Conservation (phyloP, 2,888 invertebrate genomes). For the Laspeyria flexula region DNA sequence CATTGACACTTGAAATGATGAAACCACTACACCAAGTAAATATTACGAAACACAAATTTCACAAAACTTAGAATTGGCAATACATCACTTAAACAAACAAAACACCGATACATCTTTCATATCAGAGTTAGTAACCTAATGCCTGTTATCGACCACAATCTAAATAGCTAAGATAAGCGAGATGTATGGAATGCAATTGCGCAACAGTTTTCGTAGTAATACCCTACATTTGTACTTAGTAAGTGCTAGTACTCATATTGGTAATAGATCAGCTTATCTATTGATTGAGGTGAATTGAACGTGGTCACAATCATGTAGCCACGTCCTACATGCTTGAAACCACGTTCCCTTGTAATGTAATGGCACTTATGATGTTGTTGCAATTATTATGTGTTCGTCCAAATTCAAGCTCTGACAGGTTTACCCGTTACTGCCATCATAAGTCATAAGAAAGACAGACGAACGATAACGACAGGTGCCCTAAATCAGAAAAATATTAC, state of each 20-base stretch:
- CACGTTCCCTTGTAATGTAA: too few relatives aligned
- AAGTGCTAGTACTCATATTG: constrained; percentile 12
- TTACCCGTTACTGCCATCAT: too few relatives aligned
- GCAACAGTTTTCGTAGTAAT: constrained; percentile 31
- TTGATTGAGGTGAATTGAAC: constrained; percentile 29
- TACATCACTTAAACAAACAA: neutral
- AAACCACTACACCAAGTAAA: too few relatives aligned
- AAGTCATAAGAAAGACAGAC: too few relatives aligned
- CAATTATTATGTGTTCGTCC: too few relatives aligned
- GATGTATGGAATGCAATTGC: constrained; percentile 47
- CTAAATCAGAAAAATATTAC: too few relatives aligned
- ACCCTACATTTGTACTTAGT: constrained; percentile 5
- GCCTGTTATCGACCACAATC: constrained; percentile 42
- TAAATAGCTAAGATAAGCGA: constrained; percentile 42
- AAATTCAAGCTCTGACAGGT: too few relatives aligned
- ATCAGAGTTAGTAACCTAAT: constrained; percentile 18
- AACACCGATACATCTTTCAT: constrained; percentile 5
- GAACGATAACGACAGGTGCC: too few relatives aligned
- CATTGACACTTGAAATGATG: too few relatives aligned
- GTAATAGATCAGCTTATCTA: constrained; percentile 36
- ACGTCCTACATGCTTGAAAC: too few relatives aligned
- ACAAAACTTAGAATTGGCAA: neutral
- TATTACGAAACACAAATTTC: neutral
- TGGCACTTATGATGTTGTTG: too few relatives aligned
- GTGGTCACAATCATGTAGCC: constrained; percentile 40